These are phyloP conservation scores for Hypomesus transpacificus DNA, from an alignment of 2,113 vertebrate genomes.

Conservation along the genomic window DNA sequence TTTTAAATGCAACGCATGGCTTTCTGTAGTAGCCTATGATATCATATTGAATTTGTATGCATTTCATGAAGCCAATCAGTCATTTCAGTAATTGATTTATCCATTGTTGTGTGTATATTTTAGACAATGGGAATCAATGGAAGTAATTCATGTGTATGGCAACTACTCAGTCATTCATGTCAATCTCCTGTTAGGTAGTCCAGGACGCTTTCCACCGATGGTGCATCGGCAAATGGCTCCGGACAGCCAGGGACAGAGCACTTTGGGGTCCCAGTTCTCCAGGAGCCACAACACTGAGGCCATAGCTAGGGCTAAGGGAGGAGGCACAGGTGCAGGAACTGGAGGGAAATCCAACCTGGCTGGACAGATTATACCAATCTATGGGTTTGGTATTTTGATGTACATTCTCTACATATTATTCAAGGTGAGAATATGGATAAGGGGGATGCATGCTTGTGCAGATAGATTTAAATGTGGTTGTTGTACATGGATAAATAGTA, in stretches of 20 bases:
- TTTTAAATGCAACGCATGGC: neutral
- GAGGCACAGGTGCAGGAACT: constrained; percentile 47
- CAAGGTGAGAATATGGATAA: constrained; percentile 80
- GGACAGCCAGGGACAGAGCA: constrained; percentile 53
- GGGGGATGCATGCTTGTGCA: no score
- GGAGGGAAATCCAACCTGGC: constrained; percentile 85
- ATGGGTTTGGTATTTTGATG: constrained; percentile 93
- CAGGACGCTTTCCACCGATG: constrained; percentile 78
- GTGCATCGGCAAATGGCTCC: constrained; percentile 67
- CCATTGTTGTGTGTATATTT: neutral
- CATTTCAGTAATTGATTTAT: neutral
- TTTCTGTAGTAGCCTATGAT: no score
- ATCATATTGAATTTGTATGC: neutral
- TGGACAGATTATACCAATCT: constrained; percentile 94
- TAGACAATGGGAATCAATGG: no score
- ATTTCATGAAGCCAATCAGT: neutral
- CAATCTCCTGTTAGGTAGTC: constrained; percentile 53
- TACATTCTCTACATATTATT: constrained; percentile 97
- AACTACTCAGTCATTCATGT: neutral
- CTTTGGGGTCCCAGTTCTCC: constrained; percentile 65
- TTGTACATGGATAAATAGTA: no score
- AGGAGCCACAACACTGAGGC: constrained; percentile 82
- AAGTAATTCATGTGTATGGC: no score
- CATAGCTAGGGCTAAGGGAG: constrained; percentile 78
- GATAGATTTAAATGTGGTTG: no score